Evolutionary conservation across 2,888 invertebrate species (phyloP), one percentile per base, ranked within the genome.

Genomic region (Diaprepes abbreviatus): DNA sequence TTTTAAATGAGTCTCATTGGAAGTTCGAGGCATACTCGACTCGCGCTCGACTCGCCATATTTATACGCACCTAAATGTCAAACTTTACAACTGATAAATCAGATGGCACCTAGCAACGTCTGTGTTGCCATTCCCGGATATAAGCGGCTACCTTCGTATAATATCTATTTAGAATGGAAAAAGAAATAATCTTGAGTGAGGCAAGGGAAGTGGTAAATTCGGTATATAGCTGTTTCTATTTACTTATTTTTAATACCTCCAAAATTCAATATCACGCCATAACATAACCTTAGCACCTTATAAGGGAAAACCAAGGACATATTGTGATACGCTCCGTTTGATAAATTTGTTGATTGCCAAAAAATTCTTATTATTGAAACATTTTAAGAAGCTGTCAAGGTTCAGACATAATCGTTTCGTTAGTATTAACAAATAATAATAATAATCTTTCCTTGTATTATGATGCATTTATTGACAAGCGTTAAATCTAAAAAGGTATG

Each of bases 351-450:
- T 28, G 24, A 48, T 48, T 28, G 28, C 28, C 48, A 28, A 48
- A 48, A 48, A 28, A 0, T 48, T 28, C 28, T 28, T 45, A n/a
- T 33, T 12, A n/a, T 28, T 14, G 14, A 48, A 48, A 28, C 48
- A n/a, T 12, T 50, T 19, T 33, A 50, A 62, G 35, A 48, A 62
- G 28, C 62, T 33, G 35, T 62, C 62, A 62, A 62, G 62, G 62
- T 62, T 48, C 35, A 21, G 14, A 48, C 35, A 48, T 45, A 35
- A 48, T 48, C 17, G 43, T 36, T 50, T 48, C 48, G 60, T 60
- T 62, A 24, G 62, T 21, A 50, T 62, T 62, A 62, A 35, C 24
- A 12, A 48, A 48, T 50, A 48, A 48, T 33, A 45, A 24, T 33
- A 12, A 48, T 33, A 45, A 24, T 33, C 16, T 55, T 58, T 28